Base-by-base conservation (phyloP, 1,140 invertebrate genomes). In the Portunus trituberculatus region DNA sequence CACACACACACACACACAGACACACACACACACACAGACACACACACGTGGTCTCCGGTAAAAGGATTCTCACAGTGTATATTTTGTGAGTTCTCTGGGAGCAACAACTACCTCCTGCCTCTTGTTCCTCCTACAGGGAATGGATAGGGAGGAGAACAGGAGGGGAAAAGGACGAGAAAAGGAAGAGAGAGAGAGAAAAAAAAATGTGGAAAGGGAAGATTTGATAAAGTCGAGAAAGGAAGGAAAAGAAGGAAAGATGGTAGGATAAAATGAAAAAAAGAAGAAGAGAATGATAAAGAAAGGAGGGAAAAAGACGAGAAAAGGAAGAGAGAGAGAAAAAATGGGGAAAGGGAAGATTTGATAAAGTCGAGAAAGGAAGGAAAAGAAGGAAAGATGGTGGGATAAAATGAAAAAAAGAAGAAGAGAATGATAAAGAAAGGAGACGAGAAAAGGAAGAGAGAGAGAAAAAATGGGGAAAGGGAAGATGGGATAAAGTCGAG, bases 21-120 rank as follows among this genome's bases (percentile, higher is more conserved):
- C 89, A 67, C 67, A 92, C 89, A 91, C 89, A 91, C 89, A 91
- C 89, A 91, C 67, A 92, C 67, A 83, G 29, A 92, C 91, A 83
- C 32, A 92, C 91, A 82, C 67, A 83, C 28, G 0, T 91, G 89
- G 48, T 1, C 39, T 14, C 32, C 8, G 87, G 45, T 86, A 12
- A 86, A 28, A 88, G 31, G 45, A 32, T 88, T 88, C 31, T 25
- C 86, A 16, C 45, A 16, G n/a, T 88, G 32, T 88, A n/a, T 86
- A 6, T 86, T 46, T 88, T 25, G 2, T 28, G 31, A 39, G 31
- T 0, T 88, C 86, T 32, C 25, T 46, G n/a, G 16, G 12, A 76
- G n/a, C 67, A n/a, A 8, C 0, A 76, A 20, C 0, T 25, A 20
- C 67, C n/a, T n/a, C 20, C 25, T 76, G 4, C 67, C 67, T 20